phyloP scores from a whole-genome alignment of 1,140 invertebrate species.

The Nephila pilipes region DNA sequence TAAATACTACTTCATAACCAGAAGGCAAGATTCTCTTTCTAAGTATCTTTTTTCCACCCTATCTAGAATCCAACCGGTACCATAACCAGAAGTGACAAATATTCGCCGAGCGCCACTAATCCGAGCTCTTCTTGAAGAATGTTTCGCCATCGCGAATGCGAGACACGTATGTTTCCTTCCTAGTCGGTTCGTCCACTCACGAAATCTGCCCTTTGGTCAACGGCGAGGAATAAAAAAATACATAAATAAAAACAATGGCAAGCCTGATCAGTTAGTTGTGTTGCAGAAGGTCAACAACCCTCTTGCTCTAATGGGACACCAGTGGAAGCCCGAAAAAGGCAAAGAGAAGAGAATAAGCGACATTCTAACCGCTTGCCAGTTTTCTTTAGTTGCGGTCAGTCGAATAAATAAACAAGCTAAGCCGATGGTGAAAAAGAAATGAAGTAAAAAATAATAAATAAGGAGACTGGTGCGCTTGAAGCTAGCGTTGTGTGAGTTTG shows the following conservation, averaged over 20 bases:
- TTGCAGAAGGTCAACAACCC: conserved; percentile 31
- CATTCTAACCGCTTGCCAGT: background rate
- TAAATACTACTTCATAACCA: background rate
- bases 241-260: background rate
- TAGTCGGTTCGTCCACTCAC: conserved; percentile 16
- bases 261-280: conserved; percentile 28
- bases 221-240: conserved; percentile 36
- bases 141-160: background rate
- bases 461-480: background rate
- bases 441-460: background rate
- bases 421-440: conserved; percentile 24
- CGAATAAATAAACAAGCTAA: conserved; percentile 38
- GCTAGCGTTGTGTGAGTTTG: background rate
- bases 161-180: conserved; percentile 18
- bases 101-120: background rate
- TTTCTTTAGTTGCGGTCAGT: conserved; percentile 24
- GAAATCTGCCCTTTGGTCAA: conserved; percentile 62
- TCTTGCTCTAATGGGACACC: conserved; percentile 28
- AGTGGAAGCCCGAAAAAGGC: conserved; percentile 24
- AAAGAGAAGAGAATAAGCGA: too few species aligned
- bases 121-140: background rate
- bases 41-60: background rate
- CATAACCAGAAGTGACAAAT: background rate
- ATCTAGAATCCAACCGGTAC: background rate
- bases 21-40: background rate